Percentiles rank a stretch among this genome's conserved stretches.
Evolutionary conservation across 2,888 invertebrate genomes (phyloP).

Genomic region (Drosophila eohydei): DNA sequence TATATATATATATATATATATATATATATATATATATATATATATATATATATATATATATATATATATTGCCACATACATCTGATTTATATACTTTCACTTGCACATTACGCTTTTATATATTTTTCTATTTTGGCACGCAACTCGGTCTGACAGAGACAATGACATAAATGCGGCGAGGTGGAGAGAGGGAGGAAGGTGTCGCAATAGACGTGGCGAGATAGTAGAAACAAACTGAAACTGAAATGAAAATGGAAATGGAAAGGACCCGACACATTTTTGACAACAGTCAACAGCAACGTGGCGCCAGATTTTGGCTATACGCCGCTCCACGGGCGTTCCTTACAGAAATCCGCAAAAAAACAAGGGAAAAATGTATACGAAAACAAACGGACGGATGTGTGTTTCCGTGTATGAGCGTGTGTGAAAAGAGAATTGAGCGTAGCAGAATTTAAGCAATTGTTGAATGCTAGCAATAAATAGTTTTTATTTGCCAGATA

Average conservation of each 20-base stretch:
- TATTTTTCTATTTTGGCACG: slow-evolving; percentile 64
- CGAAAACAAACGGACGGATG: slow-evolving; percentile 20
- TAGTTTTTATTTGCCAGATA: neutral
- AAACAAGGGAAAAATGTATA: slow-evolving; percentile 6
- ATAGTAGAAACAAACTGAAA: slow-evolving; percentile 7
- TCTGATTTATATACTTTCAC: slow-evolving; percentile 67
- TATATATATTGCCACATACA: neutral
- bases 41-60: neutral
- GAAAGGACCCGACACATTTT: slow-evolving; percentile 52
- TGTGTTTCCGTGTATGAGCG: neutral
- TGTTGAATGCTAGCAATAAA: slow-evolving; percentile 43
- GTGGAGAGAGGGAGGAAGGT: neutral
- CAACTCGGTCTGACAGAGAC: slow-evolving; percentile 45
- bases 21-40: neutral
- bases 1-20: neutral
- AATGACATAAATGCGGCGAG: slow-evolving; percentile 15
- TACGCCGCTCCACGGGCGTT: slow-evolving; percentile 15
- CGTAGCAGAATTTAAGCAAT: slow-evolving; percentile 30
- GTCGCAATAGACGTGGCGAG: neutral
- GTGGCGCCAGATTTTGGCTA: slow-evolving; percentile 67
- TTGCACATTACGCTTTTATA: slow-evolving; percentile 50
- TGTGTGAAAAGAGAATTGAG: slow-evolving; percentile 8
- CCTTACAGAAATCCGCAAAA: slow-evolving; percentile 25
- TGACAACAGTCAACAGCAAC: slow-evolving; percentile 64
- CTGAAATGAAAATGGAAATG: slow-evolving; percentile 22